Percentiles rank a stretch among this genome's conserved stretches.
These are phyloP conservation scores for Pandemis cinnamomeana DNA, from an alignment of 2,888 invertebrate species.

Conservation along the genomic window DNA sequence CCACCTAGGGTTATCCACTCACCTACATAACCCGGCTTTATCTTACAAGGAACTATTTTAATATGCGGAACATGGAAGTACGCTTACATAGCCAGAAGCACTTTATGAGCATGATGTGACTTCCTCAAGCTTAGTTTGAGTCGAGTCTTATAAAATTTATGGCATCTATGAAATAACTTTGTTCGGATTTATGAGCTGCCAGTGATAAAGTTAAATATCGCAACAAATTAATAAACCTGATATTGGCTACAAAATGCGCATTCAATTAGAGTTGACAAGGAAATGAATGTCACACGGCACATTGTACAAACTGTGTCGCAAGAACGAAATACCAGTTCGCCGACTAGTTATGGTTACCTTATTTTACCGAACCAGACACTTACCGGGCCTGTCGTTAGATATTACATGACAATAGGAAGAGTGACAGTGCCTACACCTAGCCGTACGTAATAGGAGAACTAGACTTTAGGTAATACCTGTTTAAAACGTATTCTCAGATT, in stretches of 20 bases:
- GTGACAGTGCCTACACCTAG: conserved; percentile 16
- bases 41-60: conserved; percentile 52
- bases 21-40: conserved; percentile 50
- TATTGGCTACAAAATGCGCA: conserved; percentile 46
- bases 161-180: conserved; percentile 20
- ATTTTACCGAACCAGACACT: conserved; percentile 34
- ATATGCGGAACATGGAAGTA: conserved; percentile 41
- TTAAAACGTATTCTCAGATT: conserved; percentile 19
- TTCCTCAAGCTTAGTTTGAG: neutral
- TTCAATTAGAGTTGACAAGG: conserved; percentile 54
- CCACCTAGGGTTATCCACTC: conserved; percentile 61
- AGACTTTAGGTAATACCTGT: conserved; percentile 26
- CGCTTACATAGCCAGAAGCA: conserved; percentile 24
- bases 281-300: conserved; percentile 60
- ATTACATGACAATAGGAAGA: conserved; percentile 42
- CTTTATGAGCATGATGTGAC: conserved; percentile 11
- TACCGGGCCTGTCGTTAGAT: conserved; percentile 35
- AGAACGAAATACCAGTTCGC: conserved; percentile 47
- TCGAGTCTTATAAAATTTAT: conserved; percentile 25
- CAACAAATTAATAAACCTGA: conserved; percentile 50
- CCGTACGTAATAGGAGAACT: conserved; percentile 35
- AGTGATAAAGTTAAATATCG: conserved; percentile 43
- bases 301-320: conserved; percentile 60
- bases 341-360: conserved; percentile 39
- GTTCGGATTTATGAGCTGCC: conserved; percentile 21